These are phyloP conservation scores for Oostethus manadensis DNA, from an alignment of 2,113 vertebrate species.

Conservation along the genomic window DNA sequence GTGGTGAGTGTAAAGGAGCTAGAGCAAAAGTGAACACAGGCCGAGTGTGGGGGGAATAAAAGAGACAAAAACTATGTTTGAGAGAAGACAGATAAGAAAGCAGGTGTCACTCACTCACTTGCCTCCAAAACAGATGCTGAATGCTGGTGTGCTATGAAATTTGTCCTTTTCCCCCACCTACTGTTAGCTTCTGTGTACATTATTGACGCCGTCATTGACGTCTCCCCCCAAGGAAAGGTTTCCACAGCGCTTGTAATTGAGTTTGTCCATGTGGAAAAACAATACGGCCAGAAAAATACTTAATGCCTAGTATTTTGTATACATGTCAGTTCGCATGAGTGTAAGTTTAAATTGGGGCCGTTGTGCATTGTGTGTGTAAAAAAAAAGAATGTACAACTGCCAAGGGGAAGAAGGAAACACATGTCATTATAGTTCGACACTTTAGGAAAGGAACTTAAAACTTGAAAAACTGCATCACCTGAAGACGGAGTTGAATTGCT, in stretches of 20 bases:
- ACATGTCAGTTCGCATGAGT: constrained; percentile 71
- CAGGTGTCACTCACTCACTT: constrained; percentile 4
- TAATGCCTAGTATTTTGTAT: constrained; percentile 71
- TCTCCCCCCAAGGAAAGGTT: constrained; percentile 21
- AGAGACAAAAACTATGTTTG: constrained; percentile 13
- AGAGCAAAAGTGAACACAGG: constrained; percentile 15
- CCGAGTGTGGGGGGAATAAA: constrained; percentile 10
- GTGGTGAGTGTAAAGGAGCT: constrained; percentile 27
- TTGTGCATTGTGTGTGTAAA: constrained; percentile 52
- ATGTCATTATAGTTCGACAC: constrained; percentile 9
- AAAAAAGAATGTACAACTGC: constrained; percentile 20
- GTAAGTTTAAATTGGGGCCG: constrained; percentile 67
- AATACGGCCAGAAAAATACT: constrained; percentile 64
- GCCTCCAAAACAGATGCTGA: not conserved
- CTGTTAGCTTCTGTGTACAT: constrained; percentile 22
- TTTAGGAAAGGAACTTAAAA: constrained; percentile 11
- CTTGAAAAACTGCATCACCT: not conserved
- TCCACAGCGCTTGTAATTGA: constrained; percentile 53
- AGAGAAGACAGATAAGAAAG: constrained; percentile 8
- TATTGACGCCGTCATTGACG: constrained; percentile 35
- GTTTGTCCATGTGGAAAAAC: constrained; percentile 74
- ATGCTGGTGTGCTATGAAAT: constrained; percentile 1
- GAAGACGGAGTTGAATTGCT: too few species aligned
- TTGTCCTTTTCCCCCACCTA: constrained; percentile 8
- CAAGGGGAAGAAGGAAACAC: constrained; percentile 9